These are phyloP conservation scores for Sialia sialis DNA, from an alignment of 2,113 vertebrate species.

Conservation along the genomic window DNA sequence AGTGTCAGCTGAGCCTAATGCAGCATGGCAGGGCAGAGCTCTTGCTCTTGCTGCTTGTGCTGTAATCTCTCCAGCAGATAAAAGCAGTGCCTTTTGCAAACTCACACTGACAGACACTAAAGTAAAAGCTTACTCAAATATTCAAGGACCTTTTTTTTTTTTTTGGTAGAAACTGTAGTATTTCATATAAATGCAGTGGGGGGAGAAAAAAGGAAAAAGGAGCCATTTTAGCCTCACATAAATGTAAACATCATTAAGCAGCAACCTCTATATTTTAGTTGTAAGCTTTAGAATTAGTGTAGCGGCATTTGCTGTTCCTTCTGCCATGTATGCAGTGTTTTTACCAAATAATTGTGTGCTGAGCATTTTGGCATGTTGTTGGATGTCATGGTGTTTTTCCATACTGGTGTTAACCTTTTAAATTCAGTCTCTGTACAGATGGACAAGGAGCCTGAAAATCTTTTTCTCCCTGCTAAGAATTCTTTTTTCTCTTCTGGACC, in stretches of 20 bases:
- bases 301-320: not conserved
- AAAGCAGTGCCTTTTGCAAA: conserved; percentile 49
- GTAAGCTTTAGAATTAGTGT: not conserved
- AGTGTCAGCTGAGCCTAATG: conserved; percentile 47
- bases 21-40: conserved; percentile 17
- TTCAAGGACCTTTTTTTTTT: not conserved
- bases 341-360: not conserved
- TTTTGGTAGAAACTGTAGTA: not conserved
- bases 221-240: not conserved
- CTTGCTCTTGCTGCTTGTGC: not conserved
- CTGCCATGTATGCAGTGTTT: not conserved
- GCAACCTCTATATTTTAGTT: not conserved
- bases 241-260: conserved; percentile 19
- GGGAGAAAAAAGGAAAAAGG: not conserved
- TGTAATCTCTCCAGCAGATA: conserved; percentile 54
- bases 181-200: not conserved
- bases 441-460: conserved; percentile 41
- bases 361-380: conserved; percentile 2
- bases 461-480: conserved; percentile 36
- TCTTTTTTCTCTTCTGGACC: conserved; percentile 31
- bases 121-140: conserved; percentile 54
- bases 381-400: conserved; percentile 17
- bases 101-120: conserved; percentile 24
- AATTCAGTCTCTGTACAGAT: conserved; percentile 50
- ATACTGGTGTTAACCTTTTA: conserved; percentile 39